These are phyloP conservation scores for Condylura cristata DNA, from an alignment of 2,113 vertebrate genomes.

Conservation along the genomic window DNA sequence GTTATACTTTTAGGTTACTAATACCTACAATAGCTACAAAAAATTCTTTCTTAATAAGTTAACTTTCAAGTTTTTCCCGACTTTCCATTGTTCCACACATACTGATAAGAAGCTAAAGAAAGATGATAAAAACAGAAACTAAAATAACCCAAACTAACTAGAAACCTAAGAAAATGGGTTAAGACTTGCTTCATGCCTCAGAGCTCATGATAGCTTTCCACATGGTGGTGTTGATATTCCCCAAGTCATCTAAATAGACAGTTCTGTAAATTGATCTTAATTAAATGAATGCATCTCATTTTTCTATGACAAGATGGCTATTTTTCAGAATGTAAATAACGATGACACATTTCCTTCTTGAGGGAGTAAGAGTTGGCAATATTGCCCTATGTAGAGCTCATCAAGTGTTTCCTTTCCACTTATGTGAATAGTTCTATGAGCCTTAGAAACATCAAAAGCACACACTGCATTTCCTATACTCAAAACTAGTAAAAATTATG, in stretches of 20 bases:
- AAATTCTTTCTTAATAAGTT: slow-evolving; percentile 48
- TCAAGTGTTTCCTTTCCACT: not conserved
- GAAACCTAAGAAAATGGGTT: not conserved
- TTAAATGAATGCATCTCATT: not conserved
- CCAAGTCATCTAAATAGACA: not conserved
- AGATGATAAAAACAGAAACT: not conserved
- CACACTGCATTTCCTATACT: slow-evolving; percentile 30
- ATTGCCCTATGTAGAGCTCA: slow-evolving; percentile 23
- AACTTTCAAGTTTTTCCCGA: slow-evolving; percentile 56
- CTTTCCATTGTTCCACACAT: slow-evolving; percentile 12
- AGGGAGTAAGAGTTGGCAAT: not conserved
- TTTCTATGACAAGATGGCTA: slow-evolving; percentile 39
- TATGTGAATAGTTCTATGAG: slow-evolving; percentile 55
- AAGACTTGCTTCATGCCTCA: not conserved
- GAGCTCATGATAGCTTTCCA: not conserved
- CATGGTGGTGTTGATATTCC: not conserved
- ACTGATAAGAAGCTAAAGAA: slow-evolving; percentile 25
- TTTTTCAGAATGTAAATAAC: slow-evolving; percentile 21
- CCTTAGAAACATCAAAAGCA: slow-evolving; percentile 33
- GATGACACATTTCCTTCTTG: slow-evolving; percentile 45
- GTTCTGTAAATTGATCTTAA: slow-evolving; percentile 48
- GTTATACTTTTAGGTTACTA: slow-evolving; percentile 54
- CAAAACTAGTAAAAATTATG: slow-evolving; percentile 63
- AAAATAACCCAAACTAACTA: not conserved
- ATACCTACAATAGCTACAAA: slow-evolving; percentile 23